Evolutionary conservation across 37 sponge, comb jelly and placozoan genomes (phyloP).

Genomic region (Chondrilla cf. caribensis): DNA sequence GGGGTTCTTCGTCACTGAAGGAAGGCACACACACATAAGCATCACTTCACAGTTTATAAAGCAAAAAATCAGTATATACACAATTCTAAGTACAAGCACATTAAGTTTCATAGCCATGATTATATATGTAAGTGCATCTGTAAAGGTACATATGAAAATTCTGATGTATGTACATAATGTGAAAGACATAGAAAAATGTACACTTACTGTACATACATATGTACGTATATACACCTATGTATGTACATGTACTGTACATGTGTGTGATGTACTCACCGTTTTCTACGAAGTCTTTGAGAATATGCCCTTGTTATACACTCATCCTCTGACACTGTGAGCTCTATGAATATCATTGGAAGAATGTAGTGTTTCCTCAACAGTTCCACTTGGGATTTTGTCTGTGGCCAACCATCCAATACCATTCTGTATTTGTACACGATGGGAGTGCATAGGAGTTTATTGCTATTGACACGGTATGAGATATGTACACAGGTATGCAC

Average conservation of each 20-base stretch:
- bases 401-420: conserved; percentile 96
- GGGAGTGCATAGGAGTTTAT: no score
- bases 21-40: neutral
- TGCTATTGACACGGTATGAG: neutral
- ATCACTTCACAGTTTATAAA: no score
- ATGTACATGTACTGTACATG: neutral
- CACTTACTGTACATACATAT: neutral
- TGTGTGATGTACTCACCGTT: no score
- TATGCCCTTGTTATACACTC: conserved; percentile 70
- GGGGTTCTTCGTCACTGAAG: conserved; percentile 50
- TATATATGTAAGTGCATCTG: neutral
- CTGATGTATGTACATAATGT: neutral
- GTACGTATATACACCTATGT: conserved; percentile 12
- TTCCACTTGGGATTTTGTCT: conserved; percentile 81
- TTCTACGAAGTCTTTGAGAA: conserved; percentile 32
- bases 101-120: no score
- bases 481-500: neutral
- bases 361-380: conserved; percentile 69
- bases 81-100: no score
- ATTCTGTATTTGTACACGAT: conserved; percentile 40
- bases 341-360: conserved; percentile 78
- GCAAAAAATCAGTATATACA: no score
- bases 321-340: conserved; percentile 57
- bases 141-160: neutral
- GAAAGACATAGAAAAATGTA: neutral